phyloP scores from a whole-genome alignment of 2,888 invertebrate genomes.

The Xylophagus ater region DNA sequence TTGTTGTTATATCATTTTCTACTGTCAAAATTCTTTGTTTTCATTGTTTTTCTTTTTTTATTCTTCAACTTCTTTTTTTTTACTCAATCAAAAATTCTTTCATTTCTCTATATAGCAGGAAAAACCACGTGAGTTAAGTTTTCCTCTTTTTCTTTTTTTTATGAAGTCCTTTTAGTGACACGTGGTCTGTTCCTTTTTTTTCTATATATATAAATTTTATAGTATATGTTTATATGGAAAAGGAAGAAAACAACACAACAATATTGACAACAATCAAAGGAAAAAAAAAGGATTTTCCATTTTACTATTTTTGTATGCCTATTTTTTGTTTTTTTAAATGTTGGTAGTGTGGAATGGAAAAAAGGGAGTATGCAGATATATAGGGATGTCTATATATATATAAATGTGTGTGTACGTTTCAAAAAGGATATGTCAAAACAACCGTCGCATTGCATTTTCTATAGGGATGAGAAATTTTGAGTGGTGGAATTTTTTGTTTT shows the following conservation, averaged over 20 bases:
- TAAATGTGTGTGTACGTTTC: too few relatives aligned
- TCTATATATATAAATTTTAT: too few relatives aligned
- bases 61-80: too few relatives aligned
- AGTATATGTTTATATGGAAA: neutral
- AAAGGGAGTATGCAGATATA: neutral
- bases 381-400: too few relatives aligned
- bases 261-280: neutral
- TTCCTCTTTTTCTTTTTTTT: slow-evolving; percentile 4
- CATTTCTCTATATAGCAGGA: slow-evolving; percentile 4
- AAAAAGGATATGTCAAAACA: neutral
- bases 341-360: slow-evolving; percentile 5
- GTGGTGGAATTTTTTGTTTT: neutral
- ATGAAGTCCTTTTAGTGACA: slow-evolving; percentile 5
- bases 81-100: slow-evolving; percentile 2
- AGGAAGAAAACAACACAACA: neutral
- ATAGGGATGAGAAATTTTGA: neutral
- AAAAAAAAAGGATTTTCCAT: slow-evolving; percentile 1
- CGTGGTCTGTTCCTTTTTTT: slow-evolving; percentile 11
- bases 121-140: slow-evolving; percentile 6
- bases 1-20: too few relatives aligned
- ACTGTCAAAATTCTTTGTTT: too few relatives aligned
- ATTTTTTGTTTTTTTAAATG: too few relatives aligned
- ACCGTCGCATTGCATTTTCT: neutral
- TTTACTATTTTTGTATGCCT: too few relatives aligned
- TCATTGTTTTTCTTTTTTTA: too few relatives aligned